phyloP scores from a whole-genome alignment of 2,113 vertebrate species.

The Varanus salvator region DNA sequence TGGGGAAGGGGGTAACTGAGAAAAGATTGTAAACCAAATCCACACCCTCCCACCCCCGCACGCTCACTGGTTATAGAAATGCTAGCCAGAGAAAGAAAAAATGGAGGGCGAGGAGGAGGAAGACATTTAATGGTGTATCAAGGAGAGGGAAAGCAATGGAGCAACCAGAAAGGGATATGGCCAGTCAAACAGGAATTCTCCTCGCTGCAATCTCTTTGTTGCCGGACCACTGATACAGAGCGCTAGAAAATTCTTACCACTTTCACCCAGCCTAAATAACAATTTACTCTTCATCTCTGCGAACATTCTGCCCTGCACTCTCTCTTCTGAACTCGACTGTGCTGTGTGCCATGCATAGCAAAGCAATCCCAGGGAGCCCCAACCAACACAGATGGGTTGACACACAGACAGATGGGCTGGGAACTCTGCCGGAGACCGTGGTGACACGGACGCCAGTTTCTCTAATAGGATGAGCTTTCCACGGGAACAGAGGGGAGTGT shows the following conservation, averaged over 20 bases:
- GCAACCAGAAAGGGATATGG: background rate
- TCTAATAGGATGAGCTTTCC: rapidly evolving
- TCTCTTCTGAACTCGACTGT: background rate
- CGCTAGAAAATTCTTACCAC: background rate
- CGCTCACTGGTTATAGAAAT: background rate
- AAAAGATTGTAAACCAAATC: too few species aligned
- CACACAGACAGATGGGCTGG: background rate
- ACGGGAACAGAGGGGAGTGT: background rate
- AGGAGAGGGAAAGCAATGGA: background rate
- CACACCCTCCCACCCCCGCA: too few species aligned
- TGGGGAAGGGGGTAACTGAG: too few species aligned
- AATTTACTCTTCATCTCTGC: background rate
- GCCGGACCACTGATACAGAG: background rate
- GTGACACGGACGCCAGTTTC: background rate
- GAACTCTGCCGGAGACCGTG: rapidly evolving
- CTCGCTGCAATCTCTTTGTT: background rate
- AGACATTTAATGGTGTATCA: background rate
- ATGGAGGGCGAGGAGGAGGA: background rate
- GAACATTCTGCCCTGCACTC: background rate
- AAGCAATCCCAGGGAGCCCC: rapidly evolving
- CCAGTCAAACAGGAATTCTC: background rate
- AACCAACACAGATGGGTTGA: background rate
- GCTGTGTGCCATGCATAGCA: too few species aligned
- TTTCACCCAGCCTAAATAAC: background rate
- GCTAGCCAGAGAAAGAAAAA: background rate